Evolutionary conservation across 2,113 vertebrate species (phyloP).

Genomic region (Conger conger): DNA sequence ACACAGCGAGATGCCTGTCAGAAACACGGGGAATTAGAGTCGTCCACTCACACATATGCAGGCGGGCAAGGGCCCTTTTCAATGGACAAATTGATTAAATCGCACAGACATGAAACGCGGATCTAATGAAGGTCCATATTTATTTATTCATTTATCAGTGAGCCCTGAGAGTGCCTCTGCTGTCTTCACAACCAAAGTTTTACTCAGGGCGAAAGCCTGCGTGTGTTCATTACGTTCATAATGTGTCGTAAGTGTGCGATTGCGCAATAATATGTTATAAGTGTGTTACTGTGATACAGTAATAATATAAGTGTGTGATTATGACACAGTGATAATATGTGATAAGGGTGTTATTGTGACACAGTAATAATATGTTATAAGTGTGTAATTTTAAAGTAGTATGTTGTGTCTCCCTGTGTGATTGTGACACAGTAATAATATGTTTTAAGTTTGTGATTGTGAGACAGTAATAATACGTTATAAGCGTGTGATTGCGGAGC

Average conservation of each 20-base stretch:
- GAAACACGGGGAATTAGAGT: background rate
- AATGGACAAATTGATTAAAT: background rate
- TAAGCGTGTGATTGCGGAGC: background rate
- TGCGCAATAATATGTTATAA: too few relatives aligned
- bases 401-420: background rate
- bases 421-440: background rate
- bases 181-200: background rate
- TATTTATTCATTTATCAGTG: constrained; percentile 5
- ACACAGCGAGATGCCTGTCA: background rate
- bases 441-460: background rate
- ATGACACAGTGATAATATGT: too few relatives aligned
- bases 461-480: too few relatives aligned
- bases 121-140: background rate
- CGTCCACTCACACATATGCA: background rate
- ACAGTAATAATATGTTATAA: background rate
- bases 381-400: background rate
- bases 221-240: constrained; percentile 4
- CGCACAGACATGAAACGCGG: background rate
- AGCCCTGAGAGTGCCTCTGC: background rate
- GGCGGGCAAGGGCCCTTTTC: background rate
- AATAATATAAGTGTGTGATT: too few relatives aligned
- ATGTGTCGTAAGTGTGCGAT: too few relatives aligned
- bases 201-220: background rate
- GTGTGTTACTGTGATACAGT: too few relatives aligned
- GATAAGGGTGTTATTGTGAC: too few relatives aligned